Evolutionary conservation across 2,113 vertebrate species (phyloP).

Genomic region (Petrocephalus zakoni): DNA sequence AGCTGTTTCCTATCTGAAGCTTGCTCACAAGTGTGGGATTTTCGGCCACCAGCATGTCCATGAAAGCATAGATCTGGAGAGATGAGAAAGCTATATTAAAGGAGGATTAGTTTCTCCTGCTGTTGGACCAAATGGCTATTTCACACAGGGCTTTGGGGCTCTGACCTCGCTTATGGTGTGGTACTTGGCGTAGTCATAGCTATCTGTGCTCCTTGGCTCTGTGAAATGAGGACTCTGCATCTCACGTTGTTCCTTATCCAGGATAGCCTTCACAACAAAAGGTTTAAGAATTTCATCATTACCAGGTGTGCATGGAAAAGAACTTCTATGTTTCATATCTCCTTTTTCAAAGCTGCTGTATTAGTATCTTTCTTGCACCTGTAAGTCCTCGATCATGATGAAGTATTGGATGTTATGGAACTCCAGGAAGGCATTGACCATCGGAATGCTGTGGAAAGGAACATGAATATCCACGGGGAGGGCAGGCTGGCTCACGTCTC

Average conservation of each 20-base stretch:
- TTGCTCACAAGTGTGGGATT: constrained; percentile 75
- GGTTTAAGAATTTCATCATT: not conserved
- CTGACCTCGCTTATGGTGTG: constrained; percentile 73
- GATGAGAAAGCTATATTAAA: not conserved
- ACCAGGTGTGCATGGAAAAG: not conserved
- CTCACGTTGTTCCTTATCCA: constrained; percentile 68
- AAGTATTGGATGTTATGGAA: constrained; percentile 58
- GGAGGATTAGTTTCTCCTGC: not conserved
- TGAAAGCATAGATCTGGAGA: constrained; percentile 78
- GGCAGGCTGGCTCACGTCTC: constrained; percentile 42
- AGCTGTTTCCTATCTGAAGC: constrained; percentile 76
- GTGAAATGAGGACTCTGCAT: constrained; percentile 50
- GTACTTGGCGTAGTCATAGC: constrained; percentile 69
- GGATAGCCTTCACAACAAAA: constrained; percentile 50
- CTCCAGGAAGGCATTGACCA: constrained; percentile 66
- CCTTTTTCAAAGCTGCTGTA: not conserved
- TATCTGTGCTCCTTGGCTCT: constrained; percentile 54
- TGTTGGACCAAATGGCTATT: not conserved
- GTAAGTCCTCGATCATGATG: constrained; percentile 76
- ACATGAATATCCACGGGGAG: constrained; percentile 69
- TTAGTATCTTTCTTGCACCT: constrained; percentile 58
- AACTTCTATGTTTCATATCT: too few relatives aligned
- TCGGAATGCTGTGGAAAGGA: constrained; percentile 59
- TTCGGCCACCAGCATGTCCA: constrained; percentile 72
- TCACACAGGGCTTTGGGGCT: not conserved